Evolutionary conservation across 2,888 invertebrate species (phyloP), one percentile per base, ranked within the genome.

Genomic region (Ceraclea dissimilis): DNA sequence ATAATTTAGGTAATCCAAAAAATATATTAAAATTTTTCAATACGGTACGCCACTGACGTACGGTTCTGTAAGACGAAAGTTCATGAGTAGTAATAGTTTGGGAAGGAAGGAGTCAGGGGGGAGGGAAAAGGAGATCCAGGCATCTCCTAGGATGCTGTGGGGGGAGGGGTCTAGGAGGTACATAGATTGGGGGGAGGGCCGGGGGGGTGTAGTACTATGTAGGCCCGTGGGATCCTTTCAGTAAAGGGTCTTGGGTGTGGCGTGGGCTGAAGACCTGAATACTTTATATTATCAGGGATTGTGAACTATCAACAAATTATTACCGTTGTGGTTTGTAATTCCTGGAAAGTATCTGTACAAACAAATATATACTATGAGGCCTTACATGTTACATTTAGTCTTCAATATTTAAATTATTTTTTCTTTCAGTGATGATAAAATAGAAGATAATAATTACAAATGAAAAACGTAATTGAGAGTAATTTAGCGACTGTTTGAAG

Each of bases 221-320:
- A 52, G 31, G 48, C 48, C 46, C 44, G 17, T 49, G 57, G 57
- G 53, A 53, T 49, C 49, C 54, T 54, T 54, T 54, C 54, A 49
- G 54, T 49, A 54, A 54, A 54, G 54, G 49, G 50, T 54, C 54
- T 54, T 54, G 54, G 43, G 44, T 39, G 54, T 44, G 54, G 54
- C 43, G 17, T 49, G 44, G 26, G 54, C 21, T 33, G 17, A 39
- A 48, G 17, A 18, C 13, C 48, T 49, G 54, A 54, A 54, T 54
- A 54, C 49, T 54, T 54, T 49, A 54, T 54, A 21, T n/a, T n/a
- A n/a, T 31, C 53, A 19, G 20, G 46, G 10, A 39, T 39, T 13
- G 2, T 39, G 8, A 39, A 39, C 39, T 16, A 39, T 13, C 13
- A 39, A 5, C 39, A 6, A n/a, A n/a, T n/a, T n/a, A n/a, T n/a